phyloP scores from a whole-genome alignment of 2,888 invertebrate genomes.

The Drosophila falleni region DNA sequence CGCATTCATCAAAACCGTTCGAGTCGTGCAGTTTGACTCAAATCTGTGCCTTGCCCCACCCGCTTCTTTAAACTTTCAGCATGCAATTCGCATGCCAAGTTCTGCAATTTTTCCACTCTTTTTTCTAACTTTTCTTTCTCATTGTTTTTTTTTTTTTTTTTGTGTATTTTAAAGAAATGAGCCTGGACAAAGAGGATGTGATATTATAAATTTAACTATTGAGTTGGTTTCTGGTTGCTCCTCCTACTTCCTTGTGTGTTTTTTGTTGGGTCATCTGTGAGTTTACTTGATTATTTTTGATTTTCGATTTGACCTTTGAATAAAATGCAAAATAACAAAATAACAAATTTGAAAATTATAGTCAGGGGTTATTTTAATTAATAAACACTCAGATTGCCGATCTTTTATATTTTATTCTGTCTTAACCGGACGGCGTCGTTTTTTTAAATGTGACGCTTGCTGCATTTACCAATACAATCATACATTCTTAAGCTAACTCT shows the following conservation, averaged over 20 bases:
- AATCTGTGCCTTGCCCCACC: constrained; percentile 64
- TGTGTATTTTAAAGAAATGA: constrained; percentile 36
- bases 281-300: no score
- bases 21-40: constrained; percentile 68
- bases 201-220: constrained; percentile 67
- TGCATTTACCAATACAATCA: no score
- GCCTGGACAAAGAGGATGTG: constrained; percentile 39
- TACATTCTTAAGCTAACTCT: no score
- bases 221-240: constrained; percentile 16
- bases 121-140: neutral
- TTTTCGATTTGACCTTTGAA: no score
- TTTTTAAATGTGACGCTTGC: no score
- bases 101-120: constrained; percentile 29
- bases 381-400: no score
- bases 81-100: constrained; percentile 64
- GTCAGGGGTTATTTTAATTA: no score
- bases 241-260: constrained; percentile 9
- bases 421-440: no score
- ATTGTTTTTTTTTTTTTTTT: constrained; percentile 1
- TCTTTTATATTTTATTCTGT: no score
- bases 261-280: constrained; percentile 32
- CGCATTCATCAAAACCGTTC: constrained; percentile 77
- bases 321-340: no score
- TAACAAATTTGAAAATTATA: no score
- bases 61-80: constrained; percentile 46